Base-by-base conservation (phyloP, 2,113 vertebrate species). In the Psephotus haematonotus region DNA sequence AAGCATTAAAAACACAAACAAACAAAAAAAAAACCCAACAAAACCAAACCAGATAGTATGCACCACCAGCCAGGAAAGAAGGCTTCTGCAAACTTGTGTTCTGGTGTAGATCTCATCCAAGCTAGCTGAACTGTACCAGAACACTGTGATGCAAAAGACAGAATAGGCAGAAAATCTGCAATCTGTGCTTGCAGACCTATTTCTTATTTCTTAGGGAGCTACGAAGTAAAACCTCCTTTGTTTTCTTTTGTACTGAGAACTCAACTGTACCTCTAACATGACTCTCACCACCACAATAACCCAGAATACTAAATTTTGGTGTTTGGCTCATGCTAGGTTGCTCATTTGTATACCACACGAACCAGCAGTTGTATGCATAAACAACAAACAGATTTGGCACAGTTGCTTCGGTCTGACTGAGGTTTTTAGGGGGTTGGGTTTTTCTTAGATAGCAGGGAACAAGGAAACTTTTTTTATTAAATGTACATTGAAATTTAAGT, bases 261-360 rank as follows among this genome's bases (percentile, higher is more conserved):
- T 77, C 59, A 82, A 0, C 57, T 83, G 69, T 43, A 60, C 50
- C 78, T 75, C 55, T 35, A 93, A 88, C 37, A 22, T 2, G 14
- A 72, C 43, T 84, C 60, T 67, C 50, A 86, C 46, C 37, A 93
- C 69, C 76, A 86, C 81, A 86, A 27, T 37, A 92, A 50, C 29
- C n/a, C 62, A 84, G 72, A 46, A 86, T 4, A 88, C 24, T 47
- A 25, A 8, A 55, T 77, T 77, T 85, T 68, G 77, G 35, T 84
- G 72, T 88, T 78, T 88, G 64, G 29, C 50, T 93, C 55, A 75
- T 50, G 57, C 53, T 12, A 60, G 18, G n/a, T 27, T 91, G 62
- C 52, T 91, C 65, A 67, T 91, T 91, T 91, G 69, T 79, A 52
- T 72, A 83, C 83, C 77, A 89, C 81, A 88, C 17, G 33, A 89